Evolutionary conservation across 1,140 invertebrate species (phyloP).

Genomic region (Venturia canescens): DNA sequence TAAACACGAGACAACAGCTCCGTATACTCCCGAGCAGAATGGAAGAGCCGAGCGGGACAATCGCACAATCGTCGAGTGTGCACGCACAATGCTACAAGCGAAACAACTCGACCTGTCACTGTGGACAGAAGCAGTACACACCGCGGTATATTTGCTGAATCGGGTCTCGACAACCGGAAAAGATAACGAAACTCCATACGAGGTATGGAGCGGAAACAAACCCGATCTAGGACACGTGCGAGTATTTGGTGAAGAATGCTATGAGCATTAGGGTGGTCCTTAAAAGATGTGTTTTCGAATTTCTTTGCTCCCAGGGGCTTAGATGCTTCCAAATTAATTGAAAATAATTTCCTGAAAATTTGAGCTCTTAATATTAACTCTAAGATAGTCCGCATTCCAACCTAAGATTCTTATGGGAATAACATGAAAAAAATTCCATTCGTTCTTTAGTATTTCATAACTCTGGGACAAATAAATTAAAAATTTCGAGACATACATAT

Average conservation of each 20-base stretch:
- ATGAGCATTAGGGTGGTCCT: too few species aligned
- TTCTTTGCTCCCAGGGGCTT: too few species aligned
- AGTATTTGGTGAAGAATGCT: constrained; percentile 57
- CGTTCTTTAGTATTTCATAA: too few species aligned
- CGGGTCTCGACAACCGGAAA: neutral
- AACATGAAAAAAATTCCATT: too few species aligned
- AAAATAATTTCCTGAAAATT: too few species aligned
- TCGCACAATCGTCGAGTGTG: constrained; percentile 54
- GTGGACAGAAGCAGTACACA: constrained; percentile 56
- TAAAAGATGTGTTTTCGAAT: too few species aligned
- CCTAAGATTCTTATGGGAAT: too few species aligned
- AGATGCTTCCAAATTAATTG: too few species aligned
- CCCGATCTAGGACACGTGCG: constrained; percentile 56
- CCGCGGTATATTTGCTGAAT: constrained; percentile 40
- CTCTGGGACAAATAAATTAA: too few species aligned
- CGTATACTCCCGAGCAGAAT: constrained; percentile 47
- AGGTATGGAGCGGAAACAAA: constrained; percentile 59
- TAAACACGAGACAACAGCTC: neutral
- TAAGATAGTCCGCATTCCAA: too few species aligned
- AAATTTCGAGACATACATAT: too few species aligned
- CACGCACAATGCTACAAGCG: constrained; percentile 30
- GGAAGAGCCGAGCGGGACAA: neutral
- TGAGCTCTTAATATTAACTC: too few species aligned
- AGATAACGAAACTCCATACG: constrained; percentile 55
- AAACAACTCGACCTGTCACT: constrained; percentile 36